Evolutionary conservation across 2,888 invertebrate genomes (phyloP), one percentile per base, ranked within the genome.

Genomic region (Dicycla oo): DNA sequence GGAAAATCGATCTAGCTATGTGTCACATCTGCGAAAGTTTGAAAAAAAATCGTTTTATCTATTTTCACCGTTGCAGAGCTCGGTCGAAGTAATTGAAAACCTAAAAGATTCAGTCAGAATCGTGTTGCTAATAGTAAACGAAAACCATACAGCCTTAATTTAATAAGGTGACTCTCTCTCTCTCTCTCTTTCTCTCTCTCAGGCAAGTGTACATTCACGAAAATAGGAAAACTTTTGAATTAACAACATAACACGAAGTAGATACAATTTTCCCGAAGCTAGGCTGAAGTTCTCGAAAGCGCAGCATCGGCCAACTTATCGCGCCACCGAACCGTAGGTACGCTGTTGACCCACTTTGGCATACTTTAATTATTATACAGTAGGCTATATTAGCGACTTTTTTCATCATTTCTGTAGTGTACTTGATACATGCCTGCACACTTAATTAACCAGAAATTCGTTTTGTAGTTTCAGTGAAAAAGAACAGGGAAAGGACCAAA

Each of bases 261-360:
- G 65, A 82, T 80, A 85, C 67, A 70, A 82, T 81, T 81, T 80
- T 77, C 64, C 64, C 72, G 73, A 83, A 84, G 81, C 79, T 75
- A 63, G 76, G 67, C 80, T 73, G 67, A 88, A 87, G 79, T 87
- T 88, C 68, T 84, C 65, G 74, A 79, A 87, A 86, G 80, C 83
- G 87, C 86, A 82, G 80, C 83, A 85, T 86, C 84, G 75, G 83
- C 83, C 75, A 86, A 88, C 85, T 89, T 88, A 85, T 87, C 87
- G 82, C 80, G 84, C 78, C 86, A 80, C 81, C 75, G 72, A 76
- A 66, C 73, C 81, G 69, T 83, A 85, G 85, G 75, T 82, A 63
- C 56, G 84, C 83, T 86, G 80, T 88, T 89, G 90, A 90, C 91
- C 91, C 80, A 90, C 82, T 91, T 91, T 75, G 56, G 58, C 60